Evolutionary conservation across 2,888 invertebrate species (phyloP).

Genomic region (Hermaeophaga mercurialis): DNA sequence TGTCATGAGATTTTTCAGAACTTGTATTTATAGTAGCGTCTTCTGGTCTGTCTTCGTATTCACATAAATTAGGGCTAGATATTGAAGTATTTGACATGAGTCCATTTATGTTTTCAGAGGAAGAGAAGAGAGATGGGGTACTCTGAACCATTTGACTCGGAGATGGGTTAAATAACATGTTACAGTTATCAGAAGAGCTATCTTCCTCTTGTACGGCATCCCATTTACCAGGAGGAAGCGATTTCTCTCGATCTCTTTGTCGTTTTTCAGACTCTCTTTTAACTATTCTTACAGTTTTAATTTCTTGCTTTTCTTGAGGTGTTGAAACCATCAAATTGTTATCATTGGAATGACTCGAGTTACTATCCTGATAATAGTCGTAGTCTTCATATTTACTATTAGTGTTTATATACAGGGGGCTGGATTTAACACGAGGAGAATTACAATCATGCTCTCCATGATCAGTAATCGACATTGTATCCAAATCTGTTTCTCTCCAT

Average conservation of each 20-base stretch:
- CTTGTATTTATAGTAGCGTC: slow-evolving; percentile 42
- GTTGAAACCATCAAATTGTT: slow-evolving; percentile 45
- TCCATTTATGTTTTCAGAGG: slow-evolving; percentile 37
- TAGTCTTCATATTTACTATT: slow-evolving; percentile 48
- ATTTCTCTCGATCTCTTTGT: slow-evolving; percentile 78
- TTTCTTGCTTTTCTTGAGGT: slow-evolving; percentile 81
- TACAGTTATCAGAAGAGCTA: slow-evolving; percentile 50
- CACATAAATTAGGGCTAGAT: slow-evolving; percentile 48
- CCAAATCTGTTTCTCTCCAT: slow-evolving; percentile 91
- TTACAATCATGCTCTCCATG: slow-evolving; percentile 63
- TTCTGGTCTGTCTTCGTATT: slow-evolving; percentile 40
- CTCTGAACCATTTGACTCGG: slow-evolving; percentile 36
- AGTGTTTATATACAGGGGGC: slow-evolving; percentile 76
- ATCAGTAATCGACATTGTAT: slow-evolving; percentile 78
- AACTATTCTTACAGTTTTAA: slow-evolving; percentile 91
- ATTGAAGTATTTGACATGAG: slow-evolving; percentile 36
- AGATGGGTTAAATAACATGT: slow-evolving; percentile 46
- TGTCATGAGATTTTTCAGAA: slow-evolving; percentile 60
- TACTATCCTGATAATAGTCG: slow-evolving; percentile 63
- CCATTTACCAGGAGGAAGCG: slow-evolving; percentile 54
- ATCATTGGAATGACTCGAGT: slow-evolving; percentile 56
- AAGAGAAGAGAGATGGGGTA: slow-evolving; percentile 27
- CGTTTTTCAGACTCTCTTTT: slow-evolving; percentile 89
- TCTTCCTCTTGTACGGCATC: slow-evolving; percentile 57
- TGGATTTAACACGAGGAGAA: slow-evolving; percentile 51